Evolutionary conservation across 1,140 invertebrate genomes (phyloP), one percentile per base, ranked within the genome.

Genomic region (Eupeodes corollae): DNA sequence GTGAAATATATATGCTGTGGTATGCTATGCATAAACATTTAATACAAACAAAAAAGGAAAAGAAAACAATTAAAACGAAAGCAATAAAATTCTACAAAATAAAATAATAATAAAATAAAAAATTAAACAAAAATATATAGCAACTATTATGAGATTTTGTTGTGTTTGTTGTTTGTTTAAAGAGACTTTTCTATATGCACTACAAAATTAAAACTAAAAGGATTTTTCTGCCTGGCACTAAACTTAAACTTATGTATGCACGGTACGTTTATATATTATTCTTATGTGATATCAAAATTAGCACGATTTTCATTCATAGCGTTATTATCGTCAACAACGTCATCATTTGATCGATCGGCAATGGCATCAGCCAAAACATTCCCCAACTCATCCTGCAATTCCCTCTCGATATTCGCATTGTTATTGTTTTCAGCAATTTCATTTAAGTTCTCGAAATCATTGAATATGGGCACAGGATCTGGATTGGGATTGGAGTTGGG

Each of bases 391-490:
- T 67, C 59, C 30, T 60, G 58, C 39, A 66, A 42, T 56, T 66
- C 63, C 8, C 63, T 56, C 51, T 67, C 63, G 44, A 67, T 66
- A 44, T 67, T 67, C 33, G 63, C 63, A 54, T 67, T 67, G 37
- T 67, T 67, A 46, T 63, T 61, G 40, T 67, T 67, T 40, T 67
- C 63, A 8, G 63, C 63, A n/a, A 67, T 67, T 54, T 67, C 63
- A 54, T 67, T 67, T 19, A 67, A 62, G 37, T 67, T 66, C 14
- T 35, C 34, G 12, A 35, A 35, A 6, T 35, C 14, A 35, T 35
- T 35, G 34, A 35, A 35, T 6, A 35, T 10, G 3, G 34, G 12
- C 14, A 35, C 34, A n/a, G 12, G 12, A 35, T 35, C 32, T 9
- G 32, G 13, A 9, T 9, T 9, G 8, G 13, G 32, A 33, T 9